Percentiles rank a stretch among this genome's conserved stretches.
Conservation (phyloP, 1,140 invertebrate genomes). For the Bombus waltoni region DNA sequence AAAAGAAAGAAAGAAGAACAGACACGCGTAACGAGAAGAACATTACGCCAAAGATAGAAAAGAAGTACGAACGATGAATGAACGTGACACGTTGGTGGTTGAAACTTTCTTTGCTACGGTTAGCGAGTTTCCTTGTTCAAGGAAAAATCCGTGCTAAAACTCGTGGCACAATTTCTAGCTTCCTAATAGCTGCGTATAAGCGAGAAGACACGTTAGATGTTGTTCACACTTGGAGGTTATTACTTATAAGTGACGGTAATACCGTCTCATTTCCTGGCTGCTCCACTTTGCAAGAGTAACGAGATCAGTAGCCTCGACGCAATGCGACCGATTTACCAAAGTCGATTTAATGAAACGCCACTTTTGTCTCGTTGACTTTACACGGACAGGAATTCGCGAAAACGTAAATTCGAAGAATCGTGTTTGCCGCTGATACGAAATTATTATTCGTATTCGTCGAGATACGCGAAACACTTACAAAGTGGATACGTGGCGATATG, state of each 20-base stretch:
- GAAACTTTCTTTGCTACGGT: too few relatives aligned
- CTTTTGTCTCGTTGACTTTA: background rate
- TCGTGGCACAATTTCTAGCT: background rate
- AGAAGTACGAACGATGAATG: background rate
- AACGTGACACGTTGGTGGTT: background rate
- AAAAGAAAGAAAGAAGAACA: background rate
- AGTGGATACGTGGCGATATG: too few relatives aligned
- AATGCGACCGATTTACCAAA: conserved; percentile 50
- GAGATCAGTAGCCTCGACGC: conserved; percentile 52
- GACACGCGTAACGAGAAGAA: background rate
- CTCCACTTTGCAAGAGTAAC: conserved; percentile 54
- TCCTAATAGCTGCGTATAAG: conserved; percentile 11
- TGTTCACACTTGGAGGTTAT: conserved; percentile 60
- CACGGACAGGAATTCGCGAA: background rate
- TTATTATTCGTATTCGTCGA: too few relatives aligned
- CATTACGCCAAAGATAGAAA: too few relatives aligned
- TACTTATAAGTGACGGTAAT: conserved; percentile 66
- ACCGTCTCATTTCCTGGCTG: conserved; percentile 65
- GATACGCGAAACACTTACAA: background rate
- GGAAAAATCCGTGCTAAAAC: too few relatives aligned
- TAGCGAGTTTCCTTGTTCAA: background rate
- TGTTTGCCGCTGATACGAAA: background rate
- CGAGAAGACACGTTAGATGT: conserved; percentile 15
- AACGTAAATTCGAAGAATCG: too few relatives aligned
- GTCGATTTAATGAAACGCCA: background rate